Conservation (phyloP, 2,113 vertebrate genomes). For the Crotalus helleri region DNA sequence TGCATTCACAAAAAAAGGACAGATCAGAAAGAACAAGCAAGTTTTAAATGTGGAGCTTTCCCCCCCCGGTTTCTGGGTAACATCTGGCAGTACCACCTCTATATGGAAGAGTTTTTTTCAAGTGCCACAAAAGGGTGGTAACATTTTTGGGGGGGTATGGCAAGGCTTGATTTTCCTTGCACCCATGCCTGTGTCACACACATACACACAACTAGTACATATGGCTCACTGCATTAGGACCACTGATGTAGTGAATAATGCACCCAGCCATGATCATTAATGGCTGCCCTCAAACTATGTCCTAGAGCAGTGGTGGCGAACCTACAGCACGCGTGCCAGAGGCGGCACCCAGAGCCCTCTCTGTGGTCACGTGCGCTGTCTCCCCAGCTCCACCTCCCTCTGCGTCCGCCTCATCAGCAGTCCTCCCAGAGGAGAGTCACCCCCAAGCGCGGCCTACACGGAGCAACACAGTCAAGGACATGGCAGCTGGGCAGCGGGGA, state of each 20-base stretch:
- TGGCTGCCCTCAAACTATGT: not conserved
- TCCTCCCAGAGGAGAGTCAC: too few species aligned
- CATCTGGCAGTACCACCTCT: not conserved
- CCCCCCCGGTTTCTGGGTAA: not conserved
- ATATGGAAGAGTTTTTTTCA: not conserved
- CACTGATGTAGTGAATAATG: not conserved
- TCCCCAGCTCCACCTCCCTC: too few species aligned
- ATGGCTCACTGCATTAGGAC: not conserved
- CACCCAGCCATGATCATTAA: not conserved
- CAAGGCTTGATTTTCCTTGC: not conserved
- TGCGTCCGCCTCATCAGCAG: too few species aligned
- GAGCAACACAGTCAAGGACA: too few species aligned
- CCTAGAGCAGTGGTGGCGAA: not conserved
- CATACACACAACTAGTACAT: not conserved
- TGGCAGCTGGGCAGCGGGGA: too few species aligned
- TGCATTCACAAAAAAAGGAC: constrained; percentile 15
- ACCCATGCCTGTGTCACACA: not conserved
- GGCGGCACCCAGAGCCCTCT: too few species aligned
- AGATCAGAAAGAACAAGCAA: not conserved
- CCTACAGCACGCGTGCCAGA: too few species aligned
- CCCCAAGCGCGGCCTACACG: too few species aligned
- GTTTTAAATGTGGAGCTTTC: not conserved
- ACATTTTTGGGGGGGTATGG: not conserved
- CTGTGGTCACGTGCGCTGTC: too few species aligned
- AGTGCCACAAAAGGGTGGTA: not conserved